A percentile compares a stretch with the other conserved stretches of the same genome.
Evolutionary conservation across 2,113 vertebrate species (phyloP).

Genomic region (Oreotrochilus melanogaster): DNA sequence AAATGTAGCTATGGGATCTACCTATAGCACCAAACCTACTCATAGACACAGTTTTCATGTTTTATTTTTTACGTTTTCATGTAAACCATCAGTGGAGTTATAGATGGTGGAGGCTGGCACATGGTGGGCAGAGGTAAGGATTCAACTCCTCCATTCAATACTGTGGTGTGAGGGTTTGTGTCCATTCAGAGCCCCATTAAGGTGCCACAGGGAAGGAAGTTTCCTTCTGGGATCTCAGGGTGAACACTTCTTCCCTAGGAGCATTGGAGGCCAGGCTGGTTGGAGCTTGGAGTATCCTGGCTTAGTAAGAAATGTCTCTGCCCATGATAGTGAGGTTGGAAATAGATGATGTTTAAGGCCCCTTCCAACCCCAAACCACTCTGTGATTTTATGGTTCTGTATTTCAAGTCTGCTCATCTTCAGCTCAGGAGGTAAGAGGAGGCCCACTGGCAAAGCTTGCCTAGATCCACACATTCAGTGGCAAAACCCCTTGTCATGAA

Average conservation of each 20-base stretch:
- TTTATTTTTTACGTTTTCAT: background rate
- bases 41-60: background rate
- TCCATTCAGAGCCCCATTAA: accelerated
- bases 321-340: too few relatives aligned
- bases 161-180: background rate
- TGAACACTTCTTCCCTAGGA: too few relatives aligned
- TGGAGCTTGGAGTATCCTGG: too few relatives aligned
- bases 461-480: background rate
- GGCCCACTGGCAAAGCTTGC: background rate
- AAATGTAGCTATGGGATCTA: background rate
- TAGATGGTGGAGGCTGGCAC: accelerated
- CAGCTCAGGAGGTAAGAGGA: background rate
- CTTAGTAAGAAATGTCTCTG: background rate
- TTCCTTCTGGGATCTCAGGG: background rate
- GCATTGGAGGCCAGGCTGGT: too few relatives aligned
- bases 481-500: background rate
- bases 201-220: accelerated
- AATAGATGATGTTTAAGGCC: too few relatives aligned
- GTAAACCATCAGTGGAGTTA: too few relatives aligned
- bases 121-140: background rate
- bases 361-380: too few relatives aligned
- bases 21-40: background rate
- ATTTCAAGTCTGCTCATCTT: background rate
- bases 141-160: too few relatives aligned
- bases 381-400: too few relatives aligned